Base-by-base conservation (phyloP, 2,113 vertebrate species). In the Seriola rivoliana region DNA sequence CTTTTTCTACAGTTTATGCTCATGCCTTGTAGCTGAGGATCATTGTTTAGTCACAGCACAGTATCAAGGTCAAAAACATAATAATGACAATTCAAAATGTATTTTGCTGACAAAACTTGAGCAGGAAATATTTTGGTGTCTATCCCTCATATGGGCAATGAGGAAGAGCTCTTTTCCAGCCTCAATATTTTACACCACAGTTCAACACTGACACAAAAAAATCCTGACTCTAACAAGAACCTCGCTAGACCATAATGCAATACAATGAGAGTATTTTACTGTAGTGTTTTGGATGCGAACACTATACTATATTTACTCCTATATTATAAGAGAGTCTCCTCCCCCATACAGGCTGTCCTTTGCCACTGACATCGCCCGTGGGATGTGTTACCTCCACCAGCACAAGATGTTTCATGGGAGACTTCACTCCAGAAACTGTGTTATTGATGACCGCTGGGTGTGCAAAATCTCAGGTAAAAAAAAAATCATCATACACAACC, bases 391-490 rank as follows among this genome's bases (percentile, higher is more conserved):
- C 80, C 93, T 96, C n/a, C 95, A 96, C 81, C 95, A 95, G 25
- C 94, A 95, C 77, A 95, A 89, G 73, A 78, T 86, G 54, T 96
- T 93, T 83, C 94, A 96, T 42, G 92, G 95, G n/a, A 89, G 90
- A 78, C 94, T 96, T 91, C 93, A 94, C 63, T 94, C 95, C 59
- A 93, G 78, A 78, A 96, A 96, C 86, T 96, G 95, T 75, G 89
- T 96, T 9, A 93, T 95, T 29, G 95, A 95, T 50, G 94, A 95
- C 50, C 89, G 95, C 71, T 96, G 96, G 94, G 94, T 94, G 52
- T 96, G 95, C 87, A 96, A 95, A 88, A 94, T 95, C 63, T 93
- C 95, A 95, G 94, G 95, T 95, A 67, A 60, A 32, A 78, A 67
- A 71, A 50, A 48, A 29, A 59, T 5, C 13, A 59, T 32, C 69